phyloP scores from a whole-genome alignment of 2,113 vertebrate genomes.

The Albula goreensis region DNA sequence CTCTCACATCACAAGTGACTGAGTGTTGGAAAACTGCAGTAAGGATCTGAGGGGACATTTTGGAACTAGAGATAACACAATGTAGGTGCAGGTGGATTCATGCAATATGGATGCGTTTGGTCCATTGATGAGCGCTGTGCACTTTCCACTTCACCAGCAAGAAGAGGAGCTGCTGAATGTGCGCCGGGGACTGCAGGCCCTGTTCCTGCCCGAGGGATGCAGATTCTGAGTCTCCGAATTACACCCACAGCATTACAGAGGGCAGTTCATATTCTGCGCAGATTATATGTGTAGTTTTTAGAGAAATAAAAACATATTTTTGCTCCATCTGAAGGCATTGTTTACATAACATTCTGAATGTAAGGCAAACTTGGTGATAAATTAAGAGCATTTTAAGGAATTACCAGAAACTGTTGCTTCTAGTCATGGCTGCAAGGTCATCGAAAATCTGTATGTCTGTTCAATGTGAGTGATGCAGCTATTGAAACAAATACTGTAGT shows the following conservation, averaged over 20 bases:
- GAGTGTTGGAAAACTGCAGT: too few relatives aligned
- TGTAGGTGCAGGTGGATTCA: too few relatives aligned
- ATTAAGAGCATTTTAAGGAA: too few relatives aligned
- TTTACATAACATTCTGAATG: neutral
- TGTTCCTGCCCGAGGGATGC: conserved; percentile 62
- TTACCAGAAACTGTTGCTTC: neutral
- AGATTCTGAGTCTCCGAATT: conserved; percentile 43
- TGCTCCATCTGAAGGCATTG: neutral
- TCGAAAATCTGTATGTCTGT: neutral
- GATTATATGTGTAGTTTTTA: neutral
- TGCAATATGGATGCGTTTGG: neutral
- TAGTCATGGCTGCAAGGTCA: neutral
- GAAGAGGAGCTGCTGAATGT: conserved; percentile 67
- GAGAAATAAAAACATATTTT: neutral
- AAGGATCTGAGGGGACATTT: too few relatives aligned
- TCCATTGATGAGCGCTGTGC: neutral
- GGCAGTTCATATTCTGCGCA: neutral
- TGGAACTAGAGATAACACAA: too few relatives aligned
- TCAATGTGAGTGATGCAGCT: neutral
- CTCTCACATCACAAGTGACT: too few relatives aligned
- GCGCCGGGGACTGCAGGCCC: conserved; percentile 63
- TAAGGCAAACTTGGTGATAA: too few relatives aligned
- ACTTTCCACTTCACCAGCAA: conserved; percentile 53
- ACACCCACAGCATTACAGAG: neutral
- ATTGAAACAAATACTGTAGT: neutral